These are phyloP conservation scores for Malurus cyaneus DNA, from an alignment of 2,113 vertebrate genomes.

Conservation along the genomic window DNA sequence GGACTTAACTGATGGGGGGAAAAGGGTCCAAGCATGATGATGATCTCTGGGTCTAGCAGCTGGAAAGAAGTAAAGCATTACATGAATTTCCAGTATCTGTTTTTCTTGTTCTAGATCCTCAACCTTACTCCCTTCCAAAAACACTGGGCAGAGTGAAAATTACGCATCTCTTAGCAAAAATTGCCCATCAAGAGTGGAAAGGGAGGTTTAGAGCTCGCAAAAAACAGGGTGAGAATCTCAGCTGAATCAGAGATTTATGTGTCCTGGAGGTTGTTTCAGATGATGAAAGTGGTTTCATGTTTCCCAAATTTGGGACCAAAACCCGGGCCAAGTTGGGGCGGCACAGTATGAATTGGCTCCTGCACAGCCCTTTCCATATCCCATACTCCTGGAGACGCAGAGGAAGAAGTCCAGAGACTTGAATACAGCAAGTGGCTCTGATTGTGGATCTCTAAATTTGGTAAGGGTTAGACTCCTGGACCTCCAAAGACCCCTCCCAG, in stretches of 20 bases:
- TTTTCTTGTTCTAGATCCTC: neutral
- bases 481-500: neutral
- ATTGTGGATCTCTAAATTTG: neutral
- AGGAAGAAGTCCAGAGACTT: neutral
- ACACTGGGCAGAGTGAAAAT: neutral
- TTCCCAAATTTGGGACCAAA: neutral
- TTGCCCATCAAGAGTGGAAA: neutral
- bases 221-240: neutral
- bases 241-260: neutral
- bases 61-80: neutral
- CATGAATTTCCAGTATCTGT: neutral
- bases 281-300: neutral
- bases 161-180: neutral
- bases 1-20: neutral
- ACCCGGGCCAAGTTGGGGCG: neutral
- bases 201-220: neutral
- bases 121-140: neutral
- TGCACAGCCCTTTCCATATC: neutral
- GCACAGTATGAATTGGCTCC: neutral
- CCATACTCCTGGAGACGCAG: rapidly evolving
- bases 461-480: neutral
- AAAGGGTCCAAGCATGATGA: neutral
- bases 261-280: neutral
- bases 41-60: neutral
- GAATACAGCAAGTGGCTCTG: neutral